Evolutionary conservation across 2,888 invertebrate species (phyloP).

Genomic region (Andrena bicolor): DNA sequence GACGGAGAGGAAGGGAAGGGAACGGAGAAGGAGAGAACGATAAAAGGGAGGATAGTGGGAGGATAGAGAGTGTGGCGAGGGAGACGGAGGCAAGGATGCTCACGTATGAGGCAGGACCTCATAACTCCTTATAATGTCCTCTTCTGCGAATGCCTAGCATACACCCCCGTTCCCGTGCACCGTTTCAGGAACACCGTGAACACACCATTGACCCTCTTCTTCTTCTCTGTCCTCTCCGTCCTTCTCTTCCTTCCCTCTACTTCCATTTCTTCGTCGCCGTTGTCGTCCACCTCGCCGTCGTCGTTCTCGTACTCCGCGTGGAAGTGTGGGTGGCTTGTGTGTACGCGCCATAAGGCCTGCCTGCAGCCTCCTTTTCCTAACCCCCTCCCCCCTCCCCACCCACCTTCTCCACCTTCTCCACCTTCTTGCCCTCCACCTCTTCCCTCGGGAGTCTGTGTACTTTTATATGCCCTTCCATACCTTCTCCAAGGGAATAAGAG

Average conservation of each 20-base stretch:
- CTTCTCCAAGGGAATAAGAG: conserved; percentile 80
- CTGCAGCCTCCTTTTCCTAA: conserved; percentile 58
- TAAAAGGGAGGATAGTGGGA: conserved; percentile 70
- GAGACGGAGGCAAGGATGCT: conserved; percentile 79
- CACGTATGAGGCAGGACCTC: conserved; percentile 84
- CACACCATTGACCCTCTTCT: conserved; percentile 70
- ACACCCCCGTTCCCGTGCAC: conserved; percentile 82
- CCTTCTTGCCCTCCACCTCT: conserved; percentile 58
- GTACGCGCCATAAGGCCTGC: conserved; percentile 76
- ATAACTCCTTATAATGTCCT: conserved; percentile 85
- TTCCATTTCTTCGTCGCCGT: conserved; percentile 39
- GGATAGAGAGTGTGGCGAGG: conserved; percentile 61
- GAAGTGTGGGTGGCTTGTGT: conserved; percentile 73
- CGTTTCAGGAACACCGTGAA: conserved; percentile 78
- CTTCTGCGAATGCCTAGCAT: conserved; percentile 84
- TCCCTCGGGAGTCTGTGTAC: conserved; percentile 74
- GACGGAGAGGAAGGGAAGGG: conserved; percentile 64
- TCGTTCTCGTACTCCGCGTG: conserved; percentile 60
- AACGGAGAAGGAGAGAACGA: conserved; percentile 64
- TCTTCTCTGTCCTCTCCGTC: conserved; percentile 40
- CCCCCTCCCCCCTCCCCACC: conserved; percentile 26
- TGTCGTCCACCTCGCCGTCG: conserved; percentile 54
- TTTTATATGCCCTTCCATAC: conserved; percentile 77
- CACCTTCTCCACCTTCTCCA: conserved; percentile 44
- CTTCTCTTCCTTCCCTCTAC: conserved; percentile 18